Evolutionary conservation across 2,113 vertebrate species (phyloP).

Genomic region (Pomatostomus ruficeps): DNA sequence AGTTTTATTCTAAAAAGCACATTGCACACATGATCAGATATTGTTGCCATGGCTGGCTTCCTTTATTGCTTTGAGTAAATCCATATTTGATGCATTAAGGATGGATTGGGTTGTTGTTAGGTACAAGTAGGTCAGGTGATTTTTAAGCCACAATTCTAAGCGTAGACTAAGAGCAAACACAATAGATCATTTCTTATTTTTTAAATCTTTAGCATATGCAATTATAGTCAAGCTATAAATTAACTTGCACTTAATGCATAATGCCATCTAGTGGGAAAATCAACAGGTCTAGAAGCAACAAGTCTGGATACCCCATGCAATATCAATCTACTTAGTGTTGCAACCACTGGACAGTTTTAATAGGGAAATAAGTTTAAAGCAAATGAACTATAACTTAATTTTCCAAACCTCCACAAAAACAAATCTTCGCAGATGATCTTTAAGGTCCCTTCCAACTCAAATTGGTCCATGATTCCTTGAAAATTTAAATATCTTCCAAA

Average conservation of each 20-base stretch:
- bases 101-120: neutral
- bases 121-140: neutral
- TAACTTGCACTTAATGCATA: conserved; percentile 12
- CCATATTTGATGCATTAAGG: conserved; percentile 40
- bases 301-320: neutral
- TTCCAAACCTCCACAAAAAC: neutral
- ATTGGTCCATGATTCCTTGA: neutral
- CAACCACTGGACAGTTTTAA: neutral
- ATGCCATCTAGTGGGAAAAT: conserved; percentile 65
- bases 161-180: neutral
- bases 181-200: neutral
- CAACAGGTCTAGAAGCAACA: neutral
- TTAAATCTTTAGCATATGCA: neutral
- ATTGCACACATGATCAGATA: conserved; percentile 13
- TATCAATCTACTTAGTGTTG: neutral
- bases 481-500: neutral
- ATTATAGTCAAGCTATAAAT: neutral
- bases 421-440: neutral
- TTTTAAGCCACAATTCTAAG: neutral
- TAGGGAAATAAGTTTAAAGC: neutral
- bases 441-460: neutral
- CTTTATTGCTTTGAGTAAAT: conserved; percentile 45
- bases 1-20: neutral
- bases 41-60: conserved; percentile 25
- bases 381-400: neutral